A percentile compares a stretch with the other conserved stretches of the same genome.
Conservation (phyloP, 1,140 invertebrate genomes). For the Cherax quadricarinatus region DNA sequence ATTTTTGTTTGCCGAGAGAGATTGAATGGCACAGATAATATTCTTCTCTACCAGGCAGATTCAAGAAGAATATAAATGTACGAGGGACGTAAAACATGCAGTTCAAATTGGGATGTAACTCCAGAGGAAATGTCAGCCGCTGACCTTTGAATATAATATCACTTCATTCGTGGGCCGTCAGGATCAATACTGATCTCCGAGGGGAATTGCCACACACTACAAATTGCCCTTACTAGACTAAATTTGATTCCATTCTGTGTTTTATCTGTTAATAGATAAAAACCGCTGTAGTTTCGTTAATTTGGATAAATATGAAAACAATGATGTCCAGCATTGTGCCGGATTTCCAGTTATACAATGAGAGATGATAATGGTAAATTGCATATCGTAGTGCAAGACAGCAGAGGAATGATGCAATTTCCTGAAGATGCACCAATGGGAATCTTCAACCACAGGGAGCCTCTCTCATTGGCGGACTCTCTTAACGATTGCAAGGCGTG, state of each 20-base stretch:
- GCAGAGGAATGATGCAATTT: neutral
- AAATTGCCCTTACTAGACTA: neutral
- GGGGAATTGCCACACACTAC: neutral
- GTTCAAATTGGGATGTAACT: neutral
- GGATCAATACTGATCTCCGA: neutral
- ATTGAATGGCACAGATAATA: neutral
- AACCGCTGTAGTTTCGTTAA: neutral
- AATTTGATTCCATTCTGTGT: neutral
- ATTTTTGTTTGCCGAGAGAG: too few species aligned
- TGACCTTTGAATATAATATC: slow-evolving; percentile 10
- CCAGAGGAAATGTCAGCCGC: neutral
- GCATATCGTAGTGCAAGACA: neutral
- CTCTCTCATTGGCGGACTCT: neutral
- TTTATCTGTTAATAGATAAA: neutral
- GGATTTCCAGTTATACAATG: neutral
- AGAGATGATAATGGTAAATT: neutral
- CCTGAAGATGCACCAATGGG: neutral
- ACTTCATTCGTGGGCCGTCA: neutral
- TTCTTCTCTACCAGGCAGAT: neutral
- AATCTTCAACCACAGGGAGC: neutral
- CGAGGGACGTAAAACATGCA: neutral
- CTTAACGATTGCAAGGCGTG: slow-evolving; percentile 8
- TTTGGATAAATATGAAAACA: neutral
- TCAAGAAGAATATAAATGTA: neutral
- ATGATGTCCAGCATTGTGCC: neutral